These are phyloP conservation scores for Limnephilus rhombicus DNA, from an alignment of 2,888 invertebrate genomes.

Conservation along the genomic window DNA sequence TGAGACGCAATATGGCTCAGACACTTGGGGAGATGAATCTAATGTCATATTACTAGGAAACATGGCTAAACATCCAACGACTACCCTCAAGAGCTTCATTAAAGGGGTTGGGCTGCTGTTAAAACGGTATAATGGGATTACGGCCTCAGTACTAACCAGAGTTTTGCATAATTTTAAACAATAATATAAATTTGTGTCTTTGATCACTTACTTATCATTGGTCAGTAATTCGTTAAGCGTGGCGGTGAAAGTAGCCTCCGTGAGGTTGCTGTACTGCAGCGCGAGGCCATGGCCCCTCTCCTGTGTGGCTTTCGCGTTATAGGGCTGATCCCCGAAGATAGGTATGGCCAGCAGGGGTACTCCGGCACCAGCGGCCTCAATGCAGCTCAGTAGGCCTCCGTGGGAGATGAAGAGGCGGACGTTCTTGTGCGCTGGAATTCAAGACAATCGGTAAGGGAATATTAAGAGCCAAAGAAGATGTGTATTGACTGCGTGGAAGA, in stretches of 20 bases:
- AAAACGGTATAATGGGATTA: background rate
- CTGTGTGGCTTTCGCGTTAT: conserved; percentile 68
- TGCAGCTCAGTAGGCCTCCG: conserved; percentile 76
- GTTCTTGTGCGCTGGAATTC: conserved; percentile 70
- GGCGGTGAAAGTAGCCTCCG: conserved; percentile 67
- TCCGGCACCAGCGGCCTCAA: conserved; percentile 74
- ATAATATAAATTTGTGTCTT: background rate
- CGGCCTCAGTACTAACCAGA: too few species aligned
- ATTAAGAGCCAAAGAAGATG: background rate
- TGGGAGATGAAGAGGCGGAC: conserved; percentile 76
- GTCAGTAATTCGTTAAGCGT: conserved; percentile 68
- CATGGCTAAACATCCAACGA: too few species aligned
- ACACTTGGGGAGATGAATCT: too few species aligned
- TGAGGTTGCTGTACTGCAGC: conserved; percentile 68
- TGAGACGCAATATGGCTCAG: too few species aligned
- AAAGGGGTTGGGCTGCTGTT: too few species aligned
- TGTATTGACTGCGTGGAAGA: background rate
- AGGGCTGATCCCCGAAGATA: conserved; percentile 68
- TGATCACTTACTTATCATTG: conserved; percentile 66
- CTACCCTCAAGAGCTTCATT: too few species aligned
- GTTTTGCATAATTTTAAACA: too few species aligned
- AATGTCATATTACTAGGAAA: too few species aligned
- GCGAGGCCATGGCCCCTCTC: conserved; percentile 67
- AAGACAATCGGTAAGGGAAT: background rate
- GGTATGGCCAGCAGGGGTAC: conserved; percentile 71